Conservation (phyloP, 2,888 invertebrate species). For the Aleiodes leptofemur region DNA sequence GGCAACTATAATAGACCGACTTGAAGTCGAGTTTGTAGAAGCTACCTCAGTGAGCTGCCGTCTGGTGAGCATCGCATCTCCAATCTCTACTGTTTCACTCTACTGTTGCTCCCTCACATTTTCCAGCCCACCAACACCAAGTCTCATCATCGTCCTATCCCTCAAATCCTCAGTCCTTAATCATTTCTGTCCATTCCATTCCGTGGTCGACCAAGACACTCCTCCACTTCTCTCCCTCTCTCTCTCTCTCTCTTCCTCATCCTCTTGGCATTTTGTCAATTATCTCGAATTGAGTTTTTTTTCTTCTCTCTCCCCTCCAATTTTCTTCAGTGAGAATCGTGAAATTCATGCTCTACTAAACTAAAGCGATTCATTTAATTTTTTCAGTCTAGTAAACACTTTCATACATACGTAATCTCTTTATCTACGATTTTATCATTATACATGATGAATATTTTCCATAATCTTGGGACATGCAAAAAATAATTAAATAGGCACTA, state of each 20-base stretch:
- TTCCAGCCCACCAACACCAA: slow-evolving; percentile 34
- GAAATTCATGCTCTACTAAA: slow-evolving; percentile 11
- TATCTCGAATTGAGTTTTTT: slow-evolving; percentile 4
- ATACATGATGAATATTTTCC: neutral
- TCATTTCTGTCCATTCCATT: slow-evolving; percentile 43
- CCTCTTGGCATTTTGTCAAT: slow-evolving; percentile 12
- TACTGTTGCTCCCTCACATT: neutral
- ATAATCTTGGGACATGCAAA: slow-evolving; percentile 52
- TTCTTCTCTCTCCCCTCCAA: neutral
- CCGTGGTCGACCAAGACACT: slow-evolving; percentile 27
- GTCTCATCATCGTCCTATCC: slow-evolving; percentile 1
- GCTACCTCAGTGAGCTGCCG: slow-evolving; percentile 49
- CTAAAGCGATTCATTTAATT: slow-evolving; percentile 4
- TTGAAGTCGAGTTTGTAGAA: slow-evolving; percentile 58
- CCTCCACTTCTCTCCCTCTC: neutral
- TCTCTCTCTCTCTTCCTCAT: neutral
- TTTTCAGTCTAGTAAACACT: slow-evolving; percentile 9
- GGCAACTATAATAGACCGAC: slow-evolving; percentile 70
- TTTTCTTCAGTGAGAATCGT: neutral
- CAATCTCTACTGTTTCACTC: slow-evolving; percentile 31
- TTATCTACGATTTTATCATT: slow-evolving; percentile 6
- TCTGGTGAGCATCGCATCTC: slow-evolving; percentile 43
- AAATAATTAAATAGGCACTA: slow-evolving; percentile 58
- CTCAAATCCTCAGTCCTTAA: slow-evolving; percentile 32
- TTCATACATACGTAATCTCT: slow-evolving; percentile 12